Conservation (phyloP, 2,888 invertebrate species). For the Drosophila dives region DNA sequence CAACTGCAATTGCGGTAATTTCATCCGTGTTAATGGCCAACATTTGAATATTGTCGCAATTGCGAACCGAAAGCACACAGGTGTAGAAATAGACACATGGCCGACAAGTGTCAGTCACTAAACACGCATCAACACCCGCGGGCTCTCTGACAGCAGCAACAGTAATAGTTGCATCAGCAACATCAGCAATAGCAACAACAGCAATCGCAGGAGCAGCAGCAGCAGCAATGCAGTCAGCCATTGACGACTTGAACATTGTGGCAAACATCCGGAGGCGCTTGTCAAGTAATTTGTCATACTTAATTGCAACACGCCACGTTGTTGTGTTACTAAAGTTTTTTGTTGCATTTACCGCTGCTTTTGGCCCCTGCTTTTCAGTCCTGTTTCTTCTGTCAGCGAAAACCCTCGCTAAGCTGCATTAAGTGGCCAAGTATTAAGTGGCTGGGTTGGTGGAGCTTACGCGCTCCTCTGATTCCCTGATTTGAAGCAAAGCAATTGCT, state of each 20-base stretch:
- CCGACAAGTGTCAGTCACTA: constrained; percentile 57
- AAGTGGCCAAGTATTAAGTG: constrained; percentile 62
- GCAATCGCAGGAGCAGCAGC: neutral
- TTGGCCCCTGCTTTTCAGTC: constrained; percentile 20
- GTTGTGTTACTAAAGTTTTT: constrained; percentile 43
- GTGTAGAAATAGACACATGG: constrained; percentile 19
- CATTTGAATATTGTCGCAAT: constrained; percentile 25
- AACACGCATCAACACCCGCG: constrained; percentile 52
- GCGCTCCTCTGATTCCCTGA: constrained; percentile 17
- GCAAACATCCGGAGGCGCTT: constrained; percentile 62
- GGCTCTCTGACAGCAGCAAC: constrained; percentile 16
- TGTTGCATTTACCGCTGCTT: neutral
- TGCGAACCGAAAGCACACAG: constrained; percentile 19
- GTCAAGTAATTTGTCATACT: constrained; percentile 74
- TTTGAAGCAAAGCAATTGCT: constrained; percentile 28
- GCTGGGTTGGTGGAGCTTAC: constrained; percentile 28
- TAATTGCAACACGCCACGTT: constrained; percentile 67
- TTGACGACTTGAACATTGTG: constrained; percentile 43
- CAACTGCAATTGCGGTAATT: constrained; percentile 33
- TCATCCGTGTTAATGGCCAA: constrained; percentile 30
- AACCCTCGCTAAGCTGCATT: constrained; percentile 58
- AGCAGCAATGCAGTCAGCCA: constrained; percentile 31
- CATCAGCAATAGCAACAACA: constrained; percentile 2
- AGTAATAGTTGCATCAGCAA: neutral
- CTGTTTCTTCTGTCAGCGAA: constrained; percentile 15